Percentiles rank a stretch among this genome's conserved stretches.
These are phyloP conservation scores for Brenthis ino DNA, from an alignment of 2,888 invertebrate genomes.

Conservation along the genomic window DNA sequence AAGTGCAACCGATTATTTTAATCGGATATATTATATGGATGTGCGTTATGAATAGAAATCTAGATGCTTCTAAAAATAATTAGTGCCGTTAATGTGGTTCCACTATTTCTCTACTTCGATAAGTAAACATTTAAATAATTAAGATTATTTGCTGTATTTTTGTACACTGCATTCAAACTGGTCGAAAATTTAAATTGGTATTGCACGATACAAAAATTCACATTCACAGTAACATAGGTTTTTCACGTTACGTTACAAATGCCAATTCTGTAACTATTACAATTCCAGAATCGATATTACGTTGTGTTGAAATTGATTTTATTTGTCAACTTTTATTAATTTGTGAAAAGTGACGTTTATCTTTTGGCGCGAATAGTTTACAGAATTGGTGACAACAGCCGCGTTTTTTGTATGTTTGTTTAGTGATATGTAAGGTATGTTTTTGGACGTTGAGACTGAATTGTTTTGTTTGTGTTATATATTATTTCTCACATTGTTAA, in stretches of 20 bases:
- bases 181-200: slow-evolving; percentile 25
- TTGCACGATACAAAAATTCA: slow-evolving; percentile 32
- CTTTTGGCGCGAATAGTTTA: slow-evolving; percentile 36
- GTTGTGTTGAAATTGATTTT: slow-evolving; percentile 24
- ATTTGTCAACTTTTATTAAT: slow-evolving; percentile 29
- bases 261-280: slow-evolving; percentile 38
- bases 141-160: slow-evolving; percentile 70
- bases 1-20: slow-evolving; percentile 40
- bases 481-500: slow-evolving; percentile 75
- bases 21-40: slow-evolving; percentile 59
- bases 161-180: slow-evolving; percentile 55
- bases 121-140: slow-evolving; percentile 50
- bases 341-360: slow-evolving; percentile 28
- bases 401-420: slow-evolving; percentile 52
- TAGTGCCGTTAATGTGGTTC: slow-evolving; percentile 61
- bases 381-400: slow-evolving; percentile 42
- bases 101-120: slow-evolving; percentile 53
- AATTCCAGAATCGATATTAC: slow-evolving; percentile 29
- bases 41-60: slow-evolving; percentile 69
- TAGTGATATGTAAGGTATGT: slow-evolving; percentile 66
- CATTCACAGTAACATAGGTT: slow-evolving; percentile 20
- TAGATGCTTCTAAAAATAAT: slow-evolving; percentile 72
- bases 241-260: slow-evolving; percentile 29
- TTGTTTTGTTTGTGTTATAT: slow-evolving; percentile 81
- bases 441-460: slow-evolving; percentile 81